Evolutionary conservation across 2,888 invertebrate species (phyloP), one percentile per base, ranked within the genome.

Genomic region (Schizaphis graminum): DNA sequence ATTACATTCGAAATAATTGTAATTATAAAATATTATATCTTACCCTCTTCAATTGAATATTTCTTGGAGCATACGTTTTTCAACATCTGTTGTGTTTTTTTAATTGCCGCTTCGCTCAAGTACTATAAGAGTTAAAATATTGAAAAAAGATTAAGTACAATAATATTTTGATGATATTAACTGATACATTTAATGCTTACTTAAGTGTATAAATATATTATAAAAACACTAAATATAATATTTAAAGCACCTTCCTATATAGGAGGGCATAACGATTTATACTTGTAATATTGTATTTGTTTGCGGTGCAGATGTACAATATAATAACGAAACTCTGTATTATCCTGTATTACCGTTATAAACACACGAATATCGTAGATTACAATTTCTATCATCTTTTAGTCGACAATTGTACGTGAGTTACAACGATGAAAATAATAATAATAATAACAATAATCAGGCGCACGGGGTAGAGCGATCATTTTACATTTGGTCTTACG

Each of bases 11-110:
- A 67, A 87, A 49, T 88, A 47, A 2, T 88, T 47, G 13, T 47
- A n/a, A 5, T 13, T 90, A n/a, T 41, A 41, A 44, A n/a, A n/a
- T n/a, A n/a, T n/a, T n/a, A 53, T 28, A 5, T 0, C 4, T 28
- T 90, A 94, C 93, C 86, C 0, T 94, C 49, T 21, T 44, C 35
- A 0, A 94, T 61, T 41, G 85, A 28, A 41, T 86, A 5, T 91
- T 94, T 94, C 11, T 94, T 94, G 28, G 44, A 41, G 61, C 93
- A 94, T 49, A 94, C 93, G 28, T 28, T 86, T 91, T 90, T 94
- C 44, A 94, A 85, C 93, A 94, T 94, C 21, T 61, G 8, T 86
- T 49, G 47, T 5, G 90, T 94, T 86, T 91, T 90, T 56, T 90
- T 90, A 11, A 94, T 90, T 5, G 90, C 90, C 11, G 86, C 61